These are phyloP conservation scores for Caenorhabditis sp. DNA, from an alignment of 2,888 invertebrate genomes.

Conservation along the genomic window DNA sequence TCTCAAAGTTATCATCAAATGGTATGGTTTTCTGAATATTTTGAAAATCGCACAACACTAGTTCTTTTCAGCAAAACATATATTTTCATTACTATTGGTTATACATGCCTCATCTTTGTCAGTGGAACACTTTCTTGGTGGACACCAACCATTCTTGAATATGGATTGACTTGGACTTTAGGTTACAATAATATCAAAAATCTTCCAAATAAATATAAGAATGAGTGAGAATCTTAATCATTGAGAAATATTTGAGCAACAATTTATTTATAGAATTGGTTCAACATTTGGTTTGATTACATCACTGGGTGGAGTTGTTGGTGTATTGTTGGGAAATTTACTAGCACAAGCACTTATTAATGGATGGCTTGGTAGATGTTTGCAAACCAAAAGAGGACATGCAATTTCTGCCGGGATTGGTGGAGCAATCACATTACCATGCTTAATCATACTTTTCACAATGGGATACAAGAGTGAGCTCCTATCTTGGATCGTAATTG, in stretches of 20 bases:
- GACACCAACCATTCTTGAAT: slow-evolving; percentile 72
- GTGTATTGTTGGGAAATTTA: slow-evolving; percentile 87
- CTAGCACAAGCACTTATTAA: slow-evolving; percentile 75
- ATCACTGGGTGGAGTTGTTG: slow-evolving; percentile 88
- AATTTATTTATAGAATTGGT: slow-evolving; percentile 72
- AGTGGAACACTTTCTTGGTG: slow-evolving; percentile 81
- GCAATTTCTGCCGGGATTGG: slow-evolving; percentile 78
- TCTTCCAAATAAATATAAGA: slow-evolving; percentile 16
- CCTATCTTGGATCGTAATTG: slow-evolving; percentile 13
- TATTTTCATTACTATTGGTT: slow-evolving; percentile 89
- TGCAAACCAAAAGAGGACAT: slow-evolving; percentile 71
- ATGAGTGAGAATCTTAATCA: slow-evolving; percentile 13
- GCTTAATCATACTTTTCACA: slow-evolving; percentile 9
- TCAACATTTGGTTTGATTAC: slow-evolving; percentile 92
- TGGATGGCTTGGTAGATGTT: slow-evolving; percentile 29
- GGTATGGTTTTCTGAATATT: slow-evolving; percentile 12
- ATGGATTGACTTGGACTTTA: slow-evolving; percentile 48
- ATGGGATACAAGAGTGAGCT: not conserved
- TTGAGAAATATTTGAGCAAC: too few species aligned
- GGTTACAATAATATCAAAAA: slow-evolving; percentile 24
- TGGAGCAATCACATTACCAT: slow-evolving; percentile 83
- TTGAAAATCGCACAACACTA: not conserved
- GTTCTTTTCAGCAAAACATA: slow-evolving; percentile 80
- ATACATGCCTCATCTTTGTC: slow-evolving; percentile 96
- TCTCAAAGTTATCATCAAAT: slow-evolving; percentile 36